A percentile compares a stretch with the other conserved stretches of the same genome.
phyloP scores from a whole-genome alignment of 2,888 invertebrate genomes.

The Drosophila longiperda region DNA sequence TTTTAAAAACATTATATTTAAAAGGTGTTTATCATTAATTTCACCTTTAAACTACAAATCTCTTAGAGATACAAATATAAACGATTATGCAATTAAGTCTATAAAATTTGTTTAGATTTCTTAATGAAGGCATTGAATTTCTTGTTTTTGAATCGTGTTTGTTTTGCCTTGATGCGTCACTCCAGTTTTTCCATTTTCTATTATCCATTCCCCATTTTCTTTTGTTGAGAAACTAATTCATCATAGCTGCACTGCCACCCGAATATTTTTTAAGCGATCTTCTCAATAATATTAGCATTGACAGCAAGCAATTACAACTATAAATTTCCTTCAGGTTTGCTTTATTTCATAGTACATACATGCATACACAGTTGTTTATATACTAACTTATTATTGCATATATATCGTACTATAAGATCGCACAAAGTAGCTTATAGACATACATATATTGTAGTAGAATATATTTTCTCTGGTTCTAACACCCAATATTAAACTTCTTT shows the following conservation, averaged over 20 bases:
- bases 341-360: constrained; percentile 68
- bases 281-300: constrained; percentile 10
- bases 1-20: constrained; percentile 72
- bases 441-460: constrained; percentile 33
- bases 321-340: constrained; percentile 46
- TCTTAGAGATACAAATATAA: constrained; percentile 70
- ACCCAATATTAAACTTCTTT: constrained; percentile 27
- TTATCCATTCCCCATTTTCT: not conserved
- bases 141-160: constrained; percentile 11
- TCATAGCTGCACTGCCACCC: constrained; percentile 2
- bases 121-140: constrained; percentile 29
- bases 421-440: constrained; percentile 26
- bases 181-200: not conserved
- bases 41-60: constrained; percentile 63
- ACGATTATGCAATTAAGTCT: constrained; percentile 49
- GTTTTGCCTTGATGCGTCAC: not conserved
- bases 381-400: constrained; percentile 41
- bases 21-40: constrained; percentile 58
- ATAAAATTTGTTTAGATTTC: constrained; percentile 32
- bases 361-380: constrained; percentile 41
- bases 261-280: not conserved
- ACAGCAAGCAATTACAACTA: constrained; percentile 41
- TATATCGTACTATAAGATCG: constrained; percentile 22
- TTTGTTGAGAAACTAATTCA: constrained; percentile 16
- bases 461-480: constrained; percentile 35